Percentiles rank a stretch among this genome's conserved stretches.
Evolutionary conservation across 2,797 vertebrate genomes (phyloP).

Genomic region (Rhyacichthys aspro): DNA sequence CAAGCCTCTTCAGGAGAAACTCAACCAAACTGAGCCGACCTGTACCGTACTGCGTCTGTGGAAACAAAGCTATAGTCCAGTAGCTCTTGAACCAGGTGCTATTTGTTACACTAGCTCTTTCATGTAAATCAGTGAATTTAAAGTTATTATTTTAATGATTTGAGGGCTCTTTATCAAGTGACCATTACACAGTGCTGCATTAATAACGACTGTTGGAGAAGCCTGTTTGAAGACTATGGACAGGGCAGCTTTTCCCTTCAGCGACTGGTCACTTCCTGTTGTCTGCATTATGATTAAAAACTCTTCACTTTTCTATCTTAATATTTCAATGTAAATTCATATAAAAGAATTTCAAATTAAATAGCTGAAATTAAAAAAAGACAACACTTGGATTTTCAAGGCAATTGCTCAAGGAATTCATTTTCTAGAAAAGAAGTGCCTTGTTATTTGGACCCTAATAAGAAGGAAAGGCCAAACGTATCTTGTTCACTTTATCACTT

Average conservation of each 20-base stretch:
- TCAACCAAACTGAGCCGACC: too few species aligned
- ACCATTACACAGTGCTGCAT: too few species aligned
- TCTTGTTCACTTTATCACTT: slow-evolving; percentile 43
- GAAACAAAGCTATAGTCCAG: too few species aligned
- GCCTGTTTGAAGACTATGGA: slow-evolving; percentile 12
- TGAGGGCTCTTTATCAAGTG: too few species aligned
- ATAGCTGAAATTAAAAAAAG: slow-evolving; percentile 66
- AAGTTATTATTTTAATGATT: too few species aligned
- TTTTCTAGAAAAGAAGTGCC: slow-evolving; percentile 52
- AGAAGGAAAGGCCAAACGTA: slow-evolving; percentile 46
- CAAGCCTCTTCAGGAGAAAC: too few species aligned
- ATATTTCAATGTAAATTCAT: slow-evolving; percentile 80
- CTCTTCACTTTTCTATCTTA: slow-evolving; percentile 67
- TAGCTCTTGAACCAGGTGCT: too few species aligned
- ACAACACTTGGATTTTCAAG: slow-evolving; percentile 66
- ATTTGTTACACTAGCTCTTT: too few species aligned
- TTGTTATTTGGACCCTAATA: slow-evolving; percentile 10
- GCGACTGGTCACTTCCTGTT: slow-evolving; percentile 32
- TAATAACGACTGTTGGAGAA: too few species aligned
- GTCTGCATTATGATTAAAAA: slow-evolving; percentile 57
- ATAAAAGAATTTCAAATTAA: slow-evolving; percentile 80
- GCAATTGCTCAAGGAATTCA: slow-evolving; percentile 51
- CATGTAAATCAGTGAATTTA: too few species aligned
- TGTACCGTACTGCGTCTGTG: too few species aligned
- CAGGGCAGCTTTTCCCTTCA: slow-evolving; percentile 23